Evolutionary conservation across 2,888 invertebrate species (phyloP).

Genomic region (Xestia c-nigrum): DNA sequence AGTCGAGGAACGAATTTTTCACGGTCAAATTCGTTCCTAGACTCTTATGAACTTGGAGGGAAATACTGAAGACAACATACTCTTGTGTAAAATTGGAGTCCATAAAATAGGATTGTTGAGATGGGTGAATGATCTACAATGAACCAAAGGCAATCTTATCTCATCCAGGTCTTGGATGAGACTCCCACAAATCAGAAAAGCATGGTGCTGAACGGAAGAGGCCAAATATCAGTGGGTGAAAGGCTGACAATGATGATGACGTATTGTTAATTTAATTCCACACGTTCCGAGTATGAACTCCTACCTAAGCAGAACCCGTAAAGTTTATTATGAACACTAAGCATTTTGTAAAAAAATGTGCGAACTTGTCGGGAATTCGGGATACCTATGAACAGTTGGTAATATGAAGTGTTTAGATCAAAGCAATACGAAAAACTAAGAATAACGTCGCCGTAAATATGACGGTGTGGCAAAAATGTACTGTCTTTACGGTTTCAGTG

Average conservation of each 20-base stretch:
- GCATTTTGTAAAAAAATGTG: neutral
- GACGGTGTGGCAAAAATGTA: constrained; percentile 35
- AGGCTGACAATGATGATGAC: constrained; percentile 1
- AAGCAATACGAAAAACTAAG: constrained; percentile 21
- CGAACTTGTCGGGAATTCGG: neutral
- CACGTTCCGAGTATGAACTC: neutral
- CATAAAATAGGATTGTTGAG: neutral
- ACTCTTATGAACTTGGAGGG: no score
- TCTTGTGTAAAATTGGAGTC: neutral
- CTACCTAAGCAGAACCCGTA: neutral
- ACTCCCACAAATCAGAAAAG: neutral
- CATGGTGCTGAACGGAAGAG: neutral
- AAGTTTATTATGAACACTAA: no score
- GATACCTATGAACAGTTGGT: neutral
- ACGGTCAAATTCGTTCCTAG: no score
- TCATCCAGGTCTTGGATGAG: neutral
- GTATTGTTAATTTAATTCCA: neutral
- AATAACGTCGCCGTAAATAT: constrained; percentile 34
- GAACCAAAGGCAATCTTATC: neutral
- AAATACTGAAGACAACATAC: neutral
- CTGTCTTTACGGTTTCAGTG: constrained; percentile 26
- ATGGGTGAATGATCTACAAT: neutral
- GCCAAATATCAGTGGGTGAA: neutral
- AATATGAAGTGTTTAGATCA: neutral
- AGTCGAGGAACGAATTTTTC: no score